Percentiles rank a stretch among this genome's conserved stretches.
These are phyloP conservation scores for Acanthurus leucopareius DNA, from an alignment of 2,797 vertebrate species.

Conservation along the genomic window DNA sequence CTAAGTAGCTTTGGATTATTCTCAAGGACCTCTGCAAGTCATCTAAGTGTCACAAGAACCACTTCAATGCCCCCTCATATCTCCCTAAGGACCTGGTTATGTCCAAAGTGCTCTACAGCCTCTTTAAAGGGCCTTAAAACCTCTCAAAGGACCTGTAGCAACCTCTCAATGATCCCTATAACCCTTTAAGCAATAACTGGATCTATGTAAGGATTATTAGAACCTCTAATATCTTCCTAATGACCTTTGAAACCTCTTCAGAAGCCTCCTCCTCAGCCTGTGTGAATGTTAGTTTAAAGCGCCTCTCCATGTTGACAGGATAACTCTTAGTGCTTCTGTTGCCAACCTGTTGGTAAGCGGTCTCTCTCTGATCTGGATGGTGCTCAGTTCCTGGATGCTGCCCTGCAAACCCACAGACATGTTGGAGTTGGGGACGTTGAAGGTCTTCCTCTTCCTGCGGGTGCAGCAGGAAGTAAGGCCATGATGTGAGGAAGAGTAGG, in stretches of 20 bases:
- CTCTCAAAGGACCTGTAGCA: too few species aligned
- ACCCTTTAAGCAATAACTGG: too few species aligned
- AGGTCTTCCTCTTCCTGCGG: conserved; percentile 90
- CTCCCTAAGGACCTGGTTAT: neutral
- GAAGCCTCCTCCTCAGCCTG: too few species aligned
- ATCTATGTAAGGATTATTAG: neutral
- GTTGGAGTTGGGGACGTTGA: conserved; percentile 89
- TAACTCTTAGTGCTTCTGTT: neutral
- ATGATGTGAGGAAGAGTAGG: conserved; percentile 87
- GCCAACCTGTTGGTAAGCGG: conserved; percentile 91
- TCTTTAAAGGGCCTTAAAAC: neutral
- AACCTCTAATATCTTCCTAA: neutral
- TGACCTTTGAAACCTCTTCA: neutral
- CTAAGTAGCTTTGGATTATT: neutral
- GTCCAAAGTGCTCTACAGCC: too few species aligned
- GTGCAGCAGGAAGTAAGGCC: conserved; percentile 91
- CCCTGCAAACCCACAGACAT: conserved; percentile 82
- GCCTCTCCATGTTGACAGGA: too few species aligned
- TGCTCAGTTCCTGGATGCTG: conserved; percentile 94
- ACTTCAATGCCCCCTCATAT: too few species aligned
- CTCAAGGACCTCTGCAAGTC: neutral
- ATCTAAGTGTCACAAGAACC: neutral
- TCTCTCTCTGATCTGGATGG: conserved; percentile 93
- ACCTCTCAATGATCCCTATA: neutral
- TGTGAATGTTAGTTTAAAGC: too few species aligned